These are phyloP conservation scores for Danaus chrysippus DNA, from an alignment of 2,888 invertebrate species.

Conservation along the genomic window DNA sequence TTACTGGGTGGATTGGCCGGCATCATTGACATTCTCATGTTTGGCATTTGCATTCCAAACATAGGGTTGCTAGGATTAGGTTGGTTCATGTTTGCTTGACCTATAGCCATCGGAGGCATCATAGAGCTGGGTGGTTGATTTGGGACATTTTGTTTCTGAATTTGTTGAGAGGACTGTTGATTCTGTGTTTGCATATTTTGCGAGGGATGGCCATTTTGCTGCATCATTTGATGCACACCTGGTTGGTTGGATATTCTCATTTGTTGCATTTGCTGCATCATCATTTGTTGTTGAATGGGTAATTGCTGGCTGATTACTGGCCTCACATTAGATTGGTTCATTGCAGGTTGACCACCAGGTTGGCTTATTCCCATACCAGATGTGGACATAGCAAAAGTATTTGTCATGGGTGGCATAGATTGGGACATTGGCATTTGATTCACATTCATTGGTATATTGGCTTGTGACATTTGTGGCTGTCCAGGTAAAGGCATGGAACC, in stretches of 20 bases:
- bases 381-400: slow-evolving; percentile 55
- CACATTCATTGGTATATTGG: slow-evolving; percentile 54
- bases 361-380: slow-evolving; percentile 52
- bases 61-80: slow-evolving; percentile 57
- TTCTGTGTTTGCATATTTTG: slow-evolving; percentile 33
- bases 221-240: slow-evolving; percentile 51
- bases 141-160: slow-evolving; percentile 52
- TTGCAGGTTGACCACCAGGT: slow-evolving; percentile 45
- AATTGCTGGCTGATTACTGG: slow-evolving; percentile 52
- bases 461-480: slow-evolving; percentile 62
- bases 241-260: slow-evolving; percentile 61
- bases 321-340: slow-evolving; percentile 57
- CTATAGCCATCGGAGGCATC: slow-evolving; percentile 54
- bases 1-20: slow-evolving; percentile 51
- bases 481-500: slow-evolving; percentile 48
- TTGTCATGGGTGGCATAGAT: slow-evolving; percentile 60
- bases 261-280: slow-evolving; percentile 69
- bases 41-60: slow-evolving; percentile 64
- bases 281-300: slow-evolving; percentile 58
- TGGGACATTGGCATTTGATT: slow-evolving; percentile 59
- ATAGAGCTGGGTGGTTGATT: slow-evolving; percentile 46
- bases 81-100: slow-evolving; percentile 50
- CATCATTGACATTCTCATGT: slow-evolving; percentile 65
- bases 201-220: slow-evolving; percentile 46
- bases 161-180: slow-evolving; percentile 40